These are phyloP conservation scores for Coturnix japonica DNA, from an alignment of 2,113 vertebrate genomes.

Conservation along the genomic window DNA sequence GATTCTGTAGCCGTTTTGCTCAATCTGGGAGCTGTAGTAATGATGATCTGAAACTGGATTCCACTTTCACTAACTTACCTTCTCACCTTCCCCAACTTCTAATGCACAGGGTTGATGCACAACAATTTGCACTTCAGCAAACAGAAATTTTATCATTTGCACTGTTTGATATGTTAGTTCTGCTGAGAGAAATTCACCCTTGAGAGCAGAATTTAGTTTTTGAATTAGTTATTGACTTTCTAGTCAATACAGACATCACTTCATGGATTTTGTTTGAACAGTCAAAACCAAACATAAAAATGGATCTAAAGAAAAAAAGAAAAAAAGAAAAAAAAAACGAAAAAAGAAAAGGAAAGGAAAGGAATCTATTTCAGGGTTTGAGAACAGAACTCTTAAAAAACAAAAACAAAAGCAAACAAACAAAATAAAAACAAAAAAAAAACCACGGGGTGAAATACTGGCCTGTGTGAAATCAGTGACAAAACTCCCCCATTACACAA, in stretches of 20 bases:
- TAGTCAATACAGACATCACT: not conserved
- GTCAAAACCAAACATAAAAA: not conserved
- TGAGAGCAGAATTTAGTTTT: not conserved
- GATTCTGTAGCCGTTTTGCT: not conserved
- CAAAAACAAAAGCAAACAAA: too few species aligned
- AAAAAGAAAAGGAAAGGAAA: not conserved
- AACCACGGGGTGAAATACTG: not conserved
- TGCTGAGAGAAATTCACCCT: not conserved
- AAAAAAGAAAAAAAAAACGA: not conserved
- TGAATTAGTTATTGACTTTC: too few species aligned
- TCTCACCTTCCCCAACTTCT: fast-evolving
- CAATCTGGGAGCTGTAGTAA: not conserved
- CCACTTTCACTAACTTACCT: not conserved
- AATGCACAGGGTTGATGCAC: not conserved
- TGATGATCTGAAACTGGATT: not conserved
- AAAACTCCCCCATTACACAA: not conserved
- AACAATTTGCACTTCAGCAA: not conserved
- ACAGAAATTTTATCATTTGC: not conserved
- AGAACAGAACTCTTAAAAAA: not conserved
- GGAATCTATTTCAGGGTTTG: not conserved
- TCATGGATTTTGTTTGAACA: not conserved
- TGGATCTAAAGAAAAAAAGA: not conserved
- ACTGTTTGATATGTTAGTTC: not conserved
- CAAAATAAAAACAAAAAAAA: too few species aligned
- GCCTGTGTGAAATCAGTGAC: not conserved